phyloP scores from a whole-genome alignment of 2,113 vertebrate species.

The Nycticryphes semicollaris region DNA sequence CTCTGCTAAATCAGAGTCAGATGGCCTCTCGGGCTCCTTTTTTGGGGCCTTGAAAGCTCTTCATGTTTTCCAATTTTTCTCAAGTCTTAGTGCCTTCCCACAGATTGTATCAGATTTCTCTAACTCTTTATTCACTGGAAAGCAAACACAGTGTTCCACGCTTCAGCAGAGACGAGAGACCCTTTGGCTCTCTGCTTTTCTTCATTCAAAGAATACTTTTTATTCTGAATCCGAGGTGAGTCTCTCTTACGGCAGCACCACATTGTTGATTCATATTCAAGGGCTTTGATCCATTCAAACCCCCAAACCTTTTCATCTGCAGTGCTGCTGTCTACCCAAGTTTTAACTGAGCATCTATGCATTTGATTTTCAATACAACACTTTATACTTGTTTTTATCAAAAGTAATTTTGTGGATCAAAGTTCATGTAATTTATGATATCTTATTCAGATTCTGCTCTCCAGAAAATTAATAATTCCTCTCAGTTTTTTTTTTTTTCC shows the following conservation, averaged over 20 bases:
- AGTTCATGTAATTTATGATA: not conserved
- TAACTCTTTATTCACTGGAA: not conserved
- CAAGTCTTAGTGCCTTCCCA: not conserved
- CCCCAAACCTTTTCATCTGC: not conserved
- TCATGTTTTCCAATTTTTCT: not conserved
- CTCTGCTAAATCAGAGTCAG: not conserved
- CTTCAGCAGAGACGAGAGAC: not conserved
- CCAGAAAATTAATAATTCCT: not conserved
- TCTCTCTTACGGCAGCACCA: not conserved
- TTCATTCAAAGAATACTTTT: not conserved
- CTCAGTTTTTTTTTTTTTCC: not conserved
- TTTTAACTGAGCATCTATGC: not conserved
- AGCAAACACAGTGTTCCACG: not conserved
- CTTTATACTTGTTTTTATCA: not conserved
- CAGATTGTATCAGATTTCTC: not conserved
- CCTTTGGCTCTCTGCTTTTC: not conserved
- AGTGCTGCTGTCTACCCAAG: not conserved
- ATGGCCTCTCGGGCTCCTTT: not conserved
- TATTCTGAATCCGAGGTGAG: not conserved
- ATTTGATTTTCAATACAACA: not conserved
- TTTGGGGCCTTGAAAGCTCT: not conserved
- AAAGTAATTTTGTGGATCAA: not conserved
- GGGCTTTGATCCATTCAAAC: not conserved
- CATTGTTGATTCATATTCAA: not conserved
- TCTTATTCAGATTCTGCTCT: not conserved